Evolutionary conservation across 2,797 vertebrate genomes (phyloP).

Genomic region (Pseudochirops cupreus): DNA sequence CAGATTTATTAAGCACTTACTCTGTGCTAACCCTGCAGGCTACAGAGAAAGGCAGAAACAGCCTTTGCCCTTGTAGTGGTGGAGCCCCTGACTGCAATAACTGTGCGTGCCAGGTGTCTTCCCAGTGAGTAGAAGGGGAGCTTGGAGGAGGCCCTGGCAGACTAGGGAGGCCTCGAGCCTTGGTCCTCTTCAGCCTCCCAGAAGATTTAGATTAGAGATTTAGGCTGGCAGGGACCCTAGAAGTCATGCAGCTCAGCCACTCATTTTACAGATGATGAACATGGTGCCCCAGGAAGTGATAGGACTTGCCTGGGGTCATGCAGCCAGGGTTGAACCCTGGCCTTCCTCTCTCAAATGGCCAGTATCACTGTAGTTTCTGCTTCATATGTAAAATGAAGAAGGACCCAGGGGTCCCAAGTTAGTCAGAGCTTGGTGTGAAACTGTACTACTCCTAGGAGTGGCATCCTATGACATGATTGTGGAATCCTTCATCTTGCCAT

Average conservation of each 20-base stretch:
- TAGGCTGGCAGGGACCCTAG: background rate
- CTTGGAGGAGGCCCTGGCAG: background rate
- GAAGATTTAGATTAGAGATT: background rate
- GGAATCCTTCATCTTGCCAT: background rate
- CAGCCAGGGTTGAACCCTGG: background rate
- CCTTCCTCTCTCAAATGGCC: background rate
- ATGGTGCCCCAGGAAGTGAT: background rate
- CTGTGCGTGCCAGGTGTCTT: fast-evolving
- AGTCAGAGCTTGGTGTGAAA: background rate
- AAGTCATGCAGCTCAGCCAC: background rate
- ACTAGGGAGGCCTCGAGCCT: background rate
- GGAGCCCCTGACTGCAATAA: background rate
- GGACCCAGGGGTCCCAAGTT: background rate
- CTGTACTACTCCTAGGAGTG: background rate
- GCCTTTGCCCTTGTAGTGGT: background rate
- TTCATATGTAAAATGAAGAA: background rate
- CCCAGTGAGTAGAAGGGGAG: background rate
- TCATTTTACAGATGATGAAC: background rate
- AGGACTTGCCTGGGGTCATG: background rate
- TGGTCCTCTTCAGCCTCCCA: background rate
- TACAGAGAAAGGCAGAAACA: background rate
- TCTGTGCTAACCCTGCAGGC: background rate
- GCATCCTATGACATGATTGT: background rate
- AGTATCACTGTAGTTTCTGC: background rate
- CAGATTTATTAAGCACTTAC: background rate